Base-by-base conservation (phyloP, 2,113 vertebrate genomes). In the Rana temporaria region DNA sequence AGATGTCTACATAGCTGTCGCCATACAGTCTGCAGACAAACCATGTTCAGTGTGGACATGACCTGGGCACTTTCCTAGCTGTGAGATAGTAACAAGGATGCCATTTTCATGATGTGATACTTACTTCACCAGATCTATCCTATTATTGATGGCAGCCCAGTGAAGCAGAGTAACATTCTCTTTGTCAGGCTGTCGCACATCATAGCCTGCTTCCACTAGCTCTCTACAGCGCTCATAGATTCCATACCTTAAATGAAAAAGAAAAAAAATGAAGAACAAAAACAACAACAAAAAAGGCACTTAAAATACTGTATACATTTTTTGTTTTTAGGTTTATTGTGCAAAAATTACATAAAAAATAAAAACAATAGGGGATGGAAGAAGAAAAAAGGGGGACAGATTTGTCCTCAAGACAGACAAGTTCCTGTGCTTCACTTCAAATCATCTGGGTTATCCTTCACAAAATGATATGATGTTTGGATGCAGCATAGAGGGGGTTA, bases 121-220 rank as follows among this genome's bases (percentile, higher is more conserved):
- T 84, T 92, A 99, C 97, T 98, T 98, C 90, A 98, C 97, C 89
- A 99, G 89, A 89, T 99, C 98, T 93, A 98, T 94, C 86, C 98
- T 96, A 92, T 99, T 99, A 91, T 99, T 99, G 90, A 99, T 99
- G 86, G 98, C 97, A 75, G 97, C 98, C 98, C 98, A 99, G 81
- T 99, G 98, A n/a, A 99, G 96, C 72, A 99, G 97, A 0, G 98
- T 98, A 42, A 99, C 98, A 0, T 99, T 99, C 91, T 99, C 97
- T 91, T 99, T 99, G 92, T 99, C 98, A 64, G 98, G 98, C 77
- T 99, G 98, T 79, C 96, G 94, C 30, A 99, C 98, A 48, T 99
- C 98, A 26, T 97, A 99, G 38, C 98, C 97, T n/a, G 98, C 98
- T 91, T 99, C 98, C 88, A 99, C 98, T 90, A 99, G 83, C 88